phyloP scores from a whole-genome alignment of 2,797 vertebrate species.

The Pitangus sulphuratus region DNA sequence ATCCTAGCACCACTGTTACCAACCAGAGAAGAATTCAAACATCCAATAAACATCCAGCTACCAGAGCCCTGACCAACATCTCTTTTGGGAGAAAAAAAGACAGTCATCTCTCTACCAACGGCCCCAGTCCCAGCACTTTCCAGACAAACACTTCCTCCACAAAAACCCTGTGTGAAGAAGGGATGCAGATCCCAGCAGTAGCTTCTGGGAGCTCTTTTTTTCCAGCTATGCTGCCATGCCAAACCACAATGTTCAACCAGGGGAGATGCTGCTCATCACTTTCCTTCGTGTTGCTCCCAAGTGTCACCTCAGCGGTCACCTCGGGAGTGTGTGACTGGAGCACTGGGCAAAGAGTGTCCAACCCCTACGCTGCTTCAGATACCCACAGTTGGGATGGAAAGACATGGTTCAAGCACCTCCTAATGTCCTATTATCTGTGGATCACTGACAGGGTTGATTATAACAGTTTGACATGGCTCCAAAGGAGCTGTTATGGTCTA shows the following conservation, averaged over 20 bases:
- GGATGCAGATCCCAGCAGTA: neutral
- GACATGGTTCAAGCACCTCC: neutral
- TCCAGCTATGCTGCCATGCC: neutral
- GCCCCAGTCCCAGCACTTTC: neutral
- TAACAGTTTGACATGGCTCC: slow-evolving; percentile 12
- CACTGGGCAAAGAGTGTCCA: neutral
- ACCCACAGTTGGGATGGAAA: neutral
- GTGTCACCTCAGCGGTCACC: neutral
- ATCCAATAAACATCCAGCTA: neutral
- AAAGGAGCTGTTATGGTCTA: slow-evolving; percentile 44
- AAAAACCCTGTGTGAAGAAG: neutral
- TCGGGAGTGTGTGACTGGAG: fast-evolving
- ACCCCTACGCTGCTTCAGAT: neutral
- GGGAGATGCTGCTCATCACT: neutral
- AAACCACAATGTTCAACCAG: fast-evolving
- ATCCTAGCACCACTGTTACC: neutral
- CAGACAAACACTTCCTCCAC: neutral
- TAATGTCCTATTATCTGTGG: slow-evolving; percentile 50
- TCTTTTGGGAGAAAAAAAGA: neutral
- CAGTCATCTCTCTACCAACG: neutral
- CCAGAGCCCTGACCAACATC: fast-evolving
- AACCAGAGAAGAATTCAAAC: neutral
- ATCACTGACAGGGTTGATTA: slow-evolving; percentile 51
- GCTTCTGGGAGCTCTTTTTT: neutral
- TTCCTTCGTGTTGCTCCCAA: fast-evolving